A percentile compares a stretch with the other conserved stretches of the same genome.
These are phyloP conservation scores for Hoplostethus mediterraneus DNA, from an alignment of 2,797 vertebrate species.

Conservation along the genomic window DNA sequence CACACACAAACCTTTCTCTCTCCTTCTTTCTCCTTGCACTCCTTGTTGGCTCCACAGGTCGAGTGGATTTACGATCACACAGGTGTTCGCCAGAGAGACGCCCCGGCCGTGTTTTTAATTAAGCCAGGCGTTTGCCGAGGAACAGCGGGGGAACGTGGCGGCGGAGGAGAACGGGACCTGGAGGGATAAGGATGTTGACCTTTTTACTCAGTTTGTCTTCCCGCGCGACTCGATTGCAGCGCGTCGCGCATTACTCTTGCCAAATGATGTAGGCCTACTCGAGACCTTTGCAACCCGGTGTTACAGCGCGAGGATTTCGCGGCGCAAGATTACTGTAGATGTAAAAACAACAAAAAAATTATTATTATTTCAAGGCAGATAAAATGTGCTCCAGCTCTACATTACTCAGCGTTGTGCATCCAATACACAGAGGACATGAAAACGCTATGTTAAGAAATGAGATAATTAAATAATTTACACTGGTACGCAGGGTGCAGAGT, in stretches of 20 bases:
- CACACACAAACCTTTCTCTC: slow-evolving; percentile 15
- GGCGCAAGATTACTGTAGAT: not conserved
- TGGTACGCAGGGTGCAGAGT: slow-evolving; percentile 5
- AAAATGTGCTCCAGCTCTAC: not conserved
- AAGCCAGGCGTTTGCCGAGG: slow-evolving; percentile 57
- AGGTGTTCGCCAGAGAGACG: slow-evolving; percentile 59
- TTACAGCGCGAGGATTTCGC: slow-evolving; percentile 4
- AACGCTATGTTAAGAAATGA: not conserved
- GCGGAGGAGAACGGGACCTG: slow-evolving; percentile 42
- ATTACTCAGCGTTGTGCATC: not conserved
- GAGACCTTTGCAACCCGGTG: not conserved
- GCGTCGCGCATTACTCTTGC: slow-evolving; percentile 41
- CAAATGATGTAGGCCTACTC: slow-evolving; percentile 14
- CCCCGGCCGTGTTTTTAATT: slow-evolving; percentile 64
- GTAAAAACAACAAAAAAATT: not conserved
- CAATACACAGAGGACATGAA: not conserved
- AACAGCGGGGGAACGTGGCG: slow-evolving; percentile 61
- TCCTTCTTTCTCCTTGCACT: slow-evolving; percentile 30
- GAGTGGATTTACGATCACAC: slow-evolving; percentile 65
- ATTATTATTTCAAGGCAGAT: not conserved
- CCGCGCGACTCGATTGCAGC: slow-evolving; percentile 51
- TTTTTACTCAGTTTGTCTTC: slow-evolving; percentile 61
- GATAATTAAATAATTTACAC: slow-evolving; percentile 7
- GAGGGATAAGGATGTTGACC: slow-evolving; percentile 51
- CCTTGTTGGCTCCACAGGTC: slow-evolving; percentile 26